Evolutionary conservation across 2,113 vertebrate species (phyloP), one percentile per base, ranked within the genome.

Genomic region (Hypocryptadius cinnamomeus): DNA sequence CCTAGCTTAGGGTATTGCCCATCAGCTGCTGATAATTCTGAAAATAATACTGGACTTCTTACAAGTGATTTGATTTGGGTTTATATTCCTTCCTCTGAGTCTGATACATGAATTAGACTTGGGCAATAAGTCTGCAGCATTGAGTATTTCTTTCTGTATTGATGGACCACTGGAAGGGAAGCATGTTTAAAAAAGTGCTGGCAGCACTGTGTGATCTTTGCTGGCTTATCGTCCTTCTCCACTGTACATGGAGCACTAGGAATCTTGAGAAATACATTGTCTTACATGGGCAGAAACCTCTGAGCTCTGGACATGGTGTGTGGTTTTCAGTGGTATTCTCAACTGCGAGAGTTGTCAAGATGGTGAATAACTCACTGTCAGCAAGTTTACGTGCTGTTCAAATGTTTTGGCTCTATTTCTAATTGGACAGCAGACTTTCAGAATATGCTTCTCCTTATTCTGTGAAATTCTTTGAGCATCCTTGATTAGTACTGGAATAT

Each of bases 241-340:
- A 3, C 57, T 60, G 31, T 10, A 6, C 47, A 7, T 0, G 14
- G 68, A 63, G 31, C 39, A 4, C 27, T 23, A 15, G 42, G 39
- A 80, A 18, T 77, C 66, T 33, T 70, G 76, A 92, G 89, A 79
- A 85, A 65, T 78, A 63, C 78, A 15, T 82, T 60, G 81, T 92
- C 92, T 82, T 82, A 63, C 65, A 53, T 77, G 84, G 86, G 71
- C 84, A 94, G 84, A 79, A 89, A 37, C 45, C 63, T 95, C 86
- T 27, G 63, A 40, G 71, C 91, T 86, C 80, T 56, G 56, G 61
- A 23, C 50, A 25, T 5, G 13, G 8, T 28, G 59, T 3, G 27
- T 77, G 70, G 68, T 25, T 93, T 94, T 90, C 44, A 40, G 66
- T 35, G 57, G n/a, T 45, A 3, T n/a, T 80, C 59, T 89, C 54